Conservation (phyloP, 2,888 invertebrate species). For the Eledona agricola region DNA sequence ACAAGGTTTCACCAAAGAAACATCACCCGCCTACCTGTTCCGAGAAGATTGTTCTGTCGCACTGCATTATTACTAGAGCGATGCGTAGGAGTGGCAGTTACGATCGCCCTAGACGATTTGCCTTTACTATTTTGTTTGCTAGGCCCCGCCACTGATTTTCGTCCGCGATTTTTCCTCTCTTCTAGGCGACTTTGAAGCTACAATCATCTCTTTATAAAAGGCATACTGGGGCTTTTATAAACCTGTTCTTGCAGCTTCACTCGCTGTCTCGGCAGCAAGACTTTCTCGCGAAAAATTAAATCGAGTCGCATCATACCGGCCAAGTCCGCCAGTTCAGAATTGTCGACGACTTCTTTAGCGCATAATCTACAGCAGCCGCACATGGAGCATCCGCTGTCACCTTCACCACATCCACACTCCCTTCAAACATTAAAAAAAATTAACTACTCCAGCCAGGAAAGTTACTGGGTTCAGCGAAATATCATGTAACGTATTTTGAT, state of each 20-base stretch:
- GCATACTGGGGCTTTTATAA: neutral
- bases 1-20: slow-evolving; percentile 7
- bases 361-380: slow-evolving; percentile 94
- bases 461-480: too few relatives aligned
- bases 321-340: slow-evolving; percentile 65
- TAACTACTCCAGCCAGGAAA: too few relatives aligned
- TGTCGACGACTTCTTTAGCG: slow-evolving; percentile 74
- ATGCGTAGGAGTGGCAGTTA: slow-evolving; percentile 50
- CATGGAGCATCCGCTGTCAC: slow-evolving; percentile 91
- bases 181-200: slow-evolving; percentile 66
- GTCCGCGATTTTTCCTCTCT: slow-evolving; percentile 65
- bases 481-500: too few relatives aligned
- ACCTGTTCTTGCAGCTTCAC: slow-evolving; percentile 69
- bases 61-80: slow-evolving; percentile 53
- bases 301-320: slow-evolving; percentile 67
- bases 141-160: slow-evolving; percentile 59
- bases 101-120: slow-evolving; percentile 48
- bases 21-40: slow-evolving; percentile 43
- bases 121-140: slow-evolving; percentile 58
- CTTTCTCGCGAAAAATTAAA: slow-evolving; percentile 64
- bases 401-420: slow-evolving; percentile 94
- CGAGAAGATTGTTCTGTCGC: slow-evolving; percentile 52
- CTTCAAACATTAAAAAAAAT: slow-evolving; percentile 65
- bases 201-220: slow-evolving; percentile 3
- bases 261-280: slow-evolving; percentile 63